phyloP scores from a whole-genome alignment of 2,797 vertebrate species.

The Philypnodon macrostomus region DNA sequence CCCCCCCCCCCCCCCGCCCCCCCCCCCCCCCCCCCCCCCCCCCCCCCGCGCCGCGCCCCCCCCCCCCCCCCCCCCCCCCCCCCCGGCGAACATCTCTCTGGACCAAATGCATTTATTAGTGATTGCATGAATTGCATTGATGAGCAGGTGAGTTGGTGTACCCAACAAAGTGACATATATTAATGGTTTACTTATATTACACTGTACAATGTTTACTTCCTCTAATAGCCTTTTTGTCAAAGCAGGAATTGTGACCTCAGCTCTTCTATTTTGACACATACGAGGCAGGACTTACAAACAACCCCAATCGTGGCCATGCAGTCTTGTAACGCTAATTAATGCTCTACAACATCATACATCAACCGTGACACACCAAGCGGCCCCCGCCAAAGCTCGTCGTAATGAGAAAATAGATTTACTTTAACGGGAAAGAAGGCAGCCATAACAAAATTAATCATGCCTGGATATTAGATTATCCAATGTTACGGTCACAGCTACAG shows the following conservation, averaged over 20 bases:
- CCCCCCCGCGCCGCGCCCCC: too few relatives aligned
- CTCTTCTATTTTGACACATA: conserved; percentile 22
- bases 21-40: too few relatives aligned
- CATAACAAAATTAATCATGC: conserved; percentile 48
- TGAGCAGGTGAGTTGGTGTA: too few relatives aligned
- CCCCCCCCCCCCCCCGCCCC: too few relatives aligned
- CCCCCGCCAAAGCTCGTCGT: conserved; percentile 28
- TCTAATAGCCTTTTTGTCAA: conserved; percentile 2
- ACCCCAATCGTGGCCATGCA: conserved; percentile 6
- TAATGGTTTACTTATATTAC: too few relatives aligned
- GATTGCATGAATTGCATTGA: too few relatives aligned
- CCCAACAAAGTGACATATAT: too few relatives aligned
- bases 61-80: too few relatives aligned
- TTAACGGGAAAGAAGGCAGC: conserved; percentile 28
- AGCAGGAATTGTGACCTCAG: conserved; percentile 8
- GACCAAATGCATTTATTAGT: too few relatives aligned
- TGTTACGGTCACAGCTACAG: conserved; percentile 24
- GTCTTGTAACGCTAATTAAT: conserved; percentile 37
- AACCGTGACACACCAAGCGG: conserved; percentile 22
- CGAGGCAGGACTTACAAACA: conserved; percentile 22
- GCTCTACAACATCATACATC: conserved; percentile 33
- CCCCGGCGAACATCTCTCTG: too few relatives aligned
- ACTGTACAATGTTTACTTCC: too few relatives aligned
- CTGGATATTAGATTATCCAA: conserved; percentile 57
- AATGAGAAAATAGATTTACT: conserved; percentile 51